Evolutionary conservation across 92 coral and sea anemone genomes (phyloP).

Genomic region (Phenganax subtilis): DNA sequence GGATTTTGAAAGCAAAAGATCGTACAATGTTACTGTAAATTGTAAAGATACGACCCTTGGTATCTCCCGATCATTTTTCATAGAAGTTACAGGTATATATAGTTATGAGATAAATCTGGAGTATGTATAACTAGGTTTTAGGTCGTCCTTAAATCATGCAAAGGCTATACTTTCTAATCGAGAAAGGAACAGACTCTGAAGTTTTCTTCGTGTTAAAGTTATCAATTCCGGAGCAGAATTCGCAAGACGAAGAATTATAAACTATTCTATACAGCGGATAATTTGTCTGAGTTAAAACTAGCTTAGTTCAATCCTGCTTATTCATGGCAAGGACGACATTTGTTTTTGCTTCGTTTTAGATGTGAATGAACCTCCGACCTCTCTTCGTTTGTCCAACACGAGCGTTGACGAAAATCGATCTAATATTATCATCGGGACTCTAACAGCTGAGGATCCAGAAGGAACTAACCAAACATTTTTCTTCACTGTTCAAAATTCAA

Average conservation of each 20-base stretch:
- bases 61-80: constrained; percentile 45
- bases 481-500: constrained; percentile 54
- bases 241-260: too few relatives aligned
- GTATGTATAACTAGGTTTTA: too few relatives aligned
- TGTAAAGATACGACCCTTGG: constrained; percentile 64
- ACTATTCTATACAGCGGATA: too few relatives aligned
- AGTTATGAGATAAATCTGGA: too few relatives aligned
- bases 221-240: too few relatives aligned
- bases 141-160: too few relatives aligned
- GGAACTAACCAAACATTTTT: constrained; percentile 55
- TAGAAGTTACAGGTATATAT: constrained; percentile 59
- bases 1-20: constrained; percentile 56
- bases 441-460: constrained; percentile 77
- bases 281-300: too few relatives aligned
- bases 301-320: too few relatives aligned
- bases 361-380: constrained; percentile 76
- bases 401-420: constrained; percentile 66
- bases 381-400: constrained; percentile 55
- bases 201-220: too few relatives aligned
- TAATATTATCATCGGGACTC: constrained; percentile 51
- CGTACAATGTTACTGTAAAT: constrained; percentile 52
- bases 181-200: too few relatives aligned
- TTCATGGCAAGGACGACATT: not conserved
- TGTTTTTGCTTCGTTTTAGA: constrained; percentile 42
- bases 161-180: too few relatives aligned